Evolutionary conservation across 2,797 vertebrate species (phyloP), one percentile per base, ranked within the genome.

Genomic region (Cuniculus paca): DNA sequence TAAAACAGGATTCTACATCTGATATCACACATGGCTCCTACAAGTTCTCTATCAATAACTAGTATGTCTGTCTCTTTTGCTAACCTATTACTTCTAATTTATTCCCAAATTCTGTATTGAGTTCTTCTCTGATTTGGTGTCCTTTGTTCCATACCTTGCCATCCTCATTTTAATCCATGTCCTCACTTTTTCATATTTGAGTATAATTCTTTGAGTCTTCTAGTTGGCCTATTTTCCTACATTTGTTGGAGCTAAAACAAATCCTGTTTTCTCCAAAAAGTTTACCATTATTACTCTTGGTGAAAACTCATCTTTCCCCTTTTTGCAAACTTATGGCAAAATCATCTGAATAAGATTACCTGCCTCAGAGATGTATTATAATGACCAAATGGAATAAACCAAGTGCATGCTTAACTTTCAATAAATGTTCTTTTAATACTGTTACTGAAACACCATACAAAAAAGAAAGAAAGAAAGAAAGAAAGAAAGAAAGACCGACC

Each of bases 21-120:
- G 6, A 12, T 22, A 39, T 63, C 7, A 83, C 13, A n/a, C 58
- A 78, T 36, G 79, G 17, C 39, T 90, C 70, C n/a, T 60, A n/a
- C 24, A 86, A 63, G 17, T 52, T 80, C 42, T 88, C 34, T 78
- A 4, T 11, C 22, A 78, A 24, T 36, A 34, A 63, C 52, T 6
- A 42, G 16, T 36, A 0, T 68, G 1, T 75, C 68, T 88, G 42
- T 91, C n/a, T 88, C 42, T 70, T 75, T 63, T 56, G 34, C 39
- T 86, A 75, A 89, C n/a, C 48, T n/a, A 65, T 48, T 91, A 84
- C 3, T 90, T 95, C 72, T 74, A 74, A 83, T 63, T 72, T 95
- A 58, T 58, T 88, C 16, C 42, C 88, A 87, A 86, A 78, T 70
- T 56, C 58, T 93, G 36, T 54, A 20, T 74, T 52, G 34, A 80